phyloP scores from a whole-genome alignment of 2,113 vertebrate species.

The Hystrix brachyura region DNA sequence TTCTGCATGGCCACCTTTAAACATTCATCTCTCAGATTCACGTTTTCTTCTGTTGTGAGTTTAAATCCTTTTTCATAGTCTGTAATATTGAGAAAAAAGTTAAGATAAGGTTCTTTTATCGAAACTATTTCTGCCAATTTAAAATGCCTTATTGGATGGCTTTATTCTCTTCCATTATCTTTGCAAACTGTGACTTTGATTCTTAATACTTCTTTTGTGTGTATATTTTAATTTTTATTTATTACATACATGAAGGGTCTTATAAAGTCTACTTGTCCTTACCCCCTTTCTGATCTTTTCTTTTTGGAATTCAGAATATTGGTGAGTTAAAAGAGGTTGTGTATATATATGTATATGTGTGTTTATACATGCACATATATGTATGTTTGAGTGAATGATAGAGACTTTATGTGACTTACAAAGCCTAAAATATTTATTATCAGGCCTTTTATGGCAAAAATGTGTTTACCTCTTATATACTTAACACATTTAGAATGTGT shows the following conservation, averaged over 20 bases:
- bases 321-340: neutral
- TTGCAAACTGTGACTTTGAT: slow-evolving; percentile 48
- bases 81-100: neutral
- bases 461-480: neutral
- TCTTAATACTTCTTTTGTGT: neutral
- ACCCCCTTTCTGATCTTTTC: slow-evolving; percentile 45
- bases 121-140: slow-evolving; percentile 58
- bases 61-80: slow-evolving; percentile 65
- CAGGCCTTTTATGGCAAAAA: neutral
- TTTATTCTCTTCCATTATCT: slow-evolving; percentile 53
- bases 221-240: neutral
- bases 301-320: slow-evolving; percentile 51
- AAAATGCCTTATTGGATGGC: slow-evolving; percentile 45
- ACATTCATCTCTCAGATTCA: slow-evolving; percentile 70
- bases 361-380: neutral
- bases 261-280: neutral
- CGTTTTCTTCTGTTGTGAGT: slow-evolving; percentile 62
- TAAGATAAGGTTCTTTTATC: slow-evolving; percentile 56
- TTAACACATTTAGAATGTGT: neutral
- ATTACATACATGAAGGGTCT: neutral
- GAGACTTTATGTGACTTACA: neutral
- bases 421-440: neutral
- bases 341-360: neutral
- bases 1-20: slow-evolving; percentile 82
- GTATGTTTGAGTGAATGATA: neutral